Conservation (phyloP, 2,113 vertebrate genomes). For the Macaca fascicularis region DNA sequence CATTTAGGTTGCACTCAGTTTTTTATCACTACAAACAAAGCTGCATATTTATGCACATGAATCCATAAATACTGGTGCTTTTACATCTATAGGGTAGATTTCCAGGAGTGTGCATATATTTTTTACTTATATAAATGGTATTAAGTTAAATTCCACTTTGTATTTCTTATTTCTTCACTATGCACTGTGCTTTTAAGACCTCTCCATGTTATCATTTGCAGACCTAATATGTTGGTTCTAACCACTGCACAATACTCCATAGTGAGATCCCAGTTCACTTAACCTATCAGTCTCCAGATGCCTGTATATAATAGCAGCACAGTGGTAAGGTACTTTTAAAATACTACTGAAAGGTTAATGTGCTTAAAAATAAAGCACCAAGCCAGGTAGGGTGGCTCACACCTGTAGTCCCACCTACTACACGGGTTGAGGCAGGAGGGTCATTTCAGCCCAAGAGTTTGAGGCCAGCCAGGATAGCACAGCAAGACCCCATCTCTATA, state of each 20-base stretch:
- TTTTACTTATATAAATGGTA: not conserved
- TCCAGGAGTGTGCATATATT: not conserved
- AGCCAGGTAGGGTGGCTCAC: not conserved
- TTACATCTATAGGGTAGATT: too few relatives aligned
- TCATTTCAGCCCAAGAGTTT: not conserved
- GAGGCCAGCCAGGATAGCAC: not conserved
- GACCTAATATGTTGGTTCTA: not conserved
- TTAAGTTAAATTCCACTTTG: not conserved
- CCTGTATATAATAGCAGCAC: not conserved
- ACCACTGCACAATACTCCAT: not conserved
- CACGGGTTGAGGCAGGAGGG: not conserved
- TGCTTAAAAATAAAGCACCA: not conserved
- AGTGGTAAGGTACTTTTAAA: not conserved
- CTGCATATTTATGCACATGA: not conserved
- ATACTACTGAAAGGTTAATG: not conserved
- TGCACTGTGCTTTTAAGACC: not conserved
- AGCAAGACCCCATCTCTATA: not conserved
- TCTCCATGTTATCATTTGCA: accelerated
- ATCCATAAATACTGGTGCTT: not conserved
- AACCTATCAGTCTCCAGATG: too few relatives aligned
- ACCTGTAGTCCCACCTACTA: not conserved
- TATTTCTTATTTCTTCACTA: not conserved
- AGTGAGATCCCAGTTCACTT: not conserved
- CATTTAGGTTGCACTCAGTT: accelerated
- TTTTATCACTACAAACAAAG: not conserved